Evolutionary conservation across 1,140 invertebrate genomes (phyloP).

Genomic region (Solenopsis invicta): DNA sequence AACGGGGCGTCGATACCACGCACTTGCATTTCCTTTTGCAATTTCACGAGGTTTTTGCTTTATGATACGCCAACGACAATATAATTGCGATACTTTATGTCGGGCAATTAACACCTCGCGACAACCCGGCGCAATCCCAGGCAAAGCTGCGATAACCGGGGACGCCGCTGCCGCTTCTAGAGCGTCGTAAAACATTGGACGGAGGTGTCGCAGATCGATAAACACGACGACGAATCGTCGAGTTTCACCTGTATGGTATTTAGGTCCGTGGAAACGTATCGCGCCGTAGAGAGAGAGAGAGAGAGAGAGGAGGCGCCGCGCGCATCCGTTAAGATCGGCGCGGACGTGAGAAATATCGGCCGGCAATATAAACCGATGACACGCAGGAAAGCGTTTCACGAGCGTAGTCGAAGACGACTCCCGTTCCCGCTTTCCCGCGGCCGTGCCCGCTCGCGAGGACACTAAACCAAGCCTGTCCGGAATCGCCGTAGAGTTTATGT

Average conservation of each 20-base stretch:
- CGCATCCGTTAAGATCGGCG: constrained; percentile 33
- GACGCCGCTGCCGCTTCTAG: background rate
- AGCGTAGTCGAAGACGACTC: constrained; percentile 32
- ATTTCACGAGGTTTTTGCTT: constrained; percentile 31
- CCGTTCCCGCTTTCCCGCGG: constrained; percentile 23
- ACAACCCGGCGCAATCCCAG: background rate
- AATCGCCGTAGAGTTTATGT: constrained; percentile 36
- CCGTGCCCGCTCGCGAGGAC: background rate
- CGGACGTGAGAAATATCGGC: constrained; percentile 47
- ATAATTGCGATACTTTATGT: constrained; percentile 59
- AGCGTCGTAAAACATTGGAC: constrained; percentile 43
- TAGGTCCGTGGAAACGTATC: constrained; percentile 62
- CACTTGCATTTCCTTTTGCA: constrained; percentile 21
- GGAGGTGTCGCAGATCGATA: constrained; percentile 58
- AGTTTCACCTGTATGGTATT: constrained; percentile 61
- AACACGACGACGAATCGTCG: constrained; percentile 20
- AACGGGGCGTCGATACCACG: background rate
- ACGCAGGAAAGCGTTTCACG: constrained; percentile 53
- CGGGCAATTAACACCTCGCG: constrained; percentile 48
- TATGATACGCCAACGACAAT: constrained; percentile 22
- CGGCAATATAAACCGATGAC: constrained; percentile 59
- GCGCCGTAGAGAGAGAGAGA: background rate
- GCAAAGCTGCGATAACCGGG: background rate
- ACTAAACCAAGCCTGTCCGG: constrained; percentile 11
- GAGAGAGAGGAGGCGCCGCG: background rate